Evolutionary conservation across 2,888 invertebrate species (phyloP).

Genomic region (Aelia acuminata): DNA sequence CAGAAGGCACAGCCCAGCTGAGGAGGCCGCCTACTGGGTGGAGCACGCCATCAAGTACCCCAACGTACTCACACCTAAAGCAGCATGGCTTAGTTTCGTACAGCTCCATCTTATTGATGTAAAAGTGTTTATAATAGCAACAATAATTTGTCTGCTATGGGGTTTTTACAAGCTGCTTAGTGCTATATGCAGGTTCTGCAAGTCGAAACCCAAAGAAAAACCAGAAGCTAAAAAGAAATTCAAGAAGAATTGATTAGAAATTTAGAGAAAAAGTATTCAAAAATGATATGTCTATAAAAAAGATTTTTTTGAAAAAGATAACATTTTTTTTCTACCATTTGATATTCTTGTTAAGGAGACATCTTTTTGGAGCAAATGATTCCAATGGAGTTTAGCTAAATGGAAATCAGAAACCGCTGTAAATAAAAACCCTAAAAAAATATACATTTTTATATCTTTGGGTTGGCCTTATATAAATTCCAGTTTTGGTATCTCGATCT

Average conservation of each 20-base stretch:
- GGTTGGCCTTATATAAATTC: too few relatives aligned
- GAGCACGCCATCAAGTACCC: slow-evolving; percentile 63
- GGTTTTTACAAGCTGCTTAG: not conserved
- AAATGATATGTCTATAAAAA: too few relatives aligned
- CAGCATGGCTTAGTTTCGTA: slow-evolving; percentile 59
- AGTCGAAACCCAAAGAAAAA: not conserved
- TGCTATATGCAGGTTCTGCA: not conserved
- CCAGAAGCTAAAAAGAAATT: not conserved
- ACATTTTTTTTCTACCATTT: too few relatives aligned
- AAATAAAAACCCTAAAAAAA: too few relatives aligned
- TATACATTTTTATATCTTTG: too few relatives aligned
- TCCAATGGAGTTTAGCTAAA: too few relatives aligned
- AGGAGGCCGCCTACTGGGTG: slow-evolving; percentile 64
- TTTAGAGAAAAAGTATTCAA: not conserved
- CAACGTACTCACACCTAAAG: slow-evolving; percentile 59
- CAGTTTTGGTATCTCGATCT: too few relatives aligned
- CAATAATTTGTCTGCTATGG: not conserved
- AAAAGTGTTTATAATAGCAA: not conserved
- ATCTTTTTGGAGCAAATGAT: too few relatives aligned
- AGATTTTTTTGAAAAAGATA: too few relatives aligned
- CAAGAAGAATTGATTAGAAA: not conserved
- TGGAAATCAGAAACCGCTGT: too few relatives aligned
- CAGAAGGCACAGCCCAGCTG: slow-evolving; percentile 57
- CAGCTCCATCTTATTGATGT: slow-evolving; percentile 62
- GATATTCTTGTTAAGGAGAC: too few relatives aligned